These are phyloP conservation scores for Erebia aethiops DNA, from an alignment of 2,888 invertebrate species.

Conservation along the genomic window DNA sequence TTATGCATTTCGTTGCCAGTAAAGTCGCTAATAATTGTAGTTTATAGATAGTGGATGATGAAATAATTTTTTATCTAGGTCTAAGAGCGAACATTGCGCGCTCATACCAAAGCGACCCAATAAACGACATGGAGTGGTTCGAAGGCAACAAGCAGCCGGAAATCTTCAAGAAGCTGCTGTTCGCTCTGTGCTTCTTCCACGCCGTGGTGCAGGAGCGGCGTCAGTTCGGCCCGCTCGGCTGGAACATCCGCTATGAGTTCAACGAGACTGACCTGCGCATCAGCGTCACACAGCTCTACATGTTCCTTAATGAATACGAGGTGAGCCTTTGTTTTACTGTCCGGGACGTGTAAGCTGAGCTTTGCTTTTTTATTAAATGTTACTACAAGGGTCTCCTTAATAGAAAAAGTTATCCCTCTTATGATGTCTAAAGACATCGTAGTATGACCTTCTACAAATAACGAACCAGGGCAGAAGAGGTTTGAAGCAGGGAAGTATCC, in stretches of 20 bases:
- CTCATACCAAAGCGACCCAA: constrained; percentile 93
- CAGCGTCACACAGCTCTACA: constrained; percentile 93
- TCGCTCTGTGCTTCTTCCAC: constrained; percentile 96
- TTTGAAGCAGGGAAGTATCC: no score
- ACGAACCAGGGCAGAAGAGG: no score
- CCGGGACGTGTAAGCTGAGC: no score
- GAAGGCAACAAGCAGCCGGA: constrained; percentile 90
- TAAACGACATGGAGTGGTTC: constrained; percentile 94
- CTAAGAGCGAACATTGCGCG: constrained; percentile 91
- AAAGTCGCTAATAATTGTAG: background rate
- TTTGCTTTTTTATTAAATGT: no score
- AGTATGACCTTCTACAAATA: no score
- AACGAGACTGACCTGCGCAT: constrained; percentile 97
- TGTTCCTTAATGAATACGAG: constrained; percentile 92
- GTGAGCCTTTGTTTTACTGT: constrained; percentile 56
- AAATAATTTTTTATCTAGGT: constrained; percentile 54
- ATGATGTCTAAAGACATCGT: no score
- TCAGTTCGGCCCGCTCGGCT: constrained; percentile 96
- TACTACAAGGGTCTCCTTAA: no score
- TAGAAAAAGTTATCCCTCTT: no score
- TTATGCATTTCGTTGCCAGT: background rate
- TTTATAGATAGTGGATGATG: background rate
- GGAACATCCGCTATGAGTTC: constrained; percentile 98
- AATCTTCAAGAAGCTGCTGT: constrained; percentile 92
- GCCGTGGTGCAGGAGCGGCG: constrained; percentile 95